Conservation (phyloP, 2,888 invertebrate species). For the Crocallis elinguaria region DNA sequence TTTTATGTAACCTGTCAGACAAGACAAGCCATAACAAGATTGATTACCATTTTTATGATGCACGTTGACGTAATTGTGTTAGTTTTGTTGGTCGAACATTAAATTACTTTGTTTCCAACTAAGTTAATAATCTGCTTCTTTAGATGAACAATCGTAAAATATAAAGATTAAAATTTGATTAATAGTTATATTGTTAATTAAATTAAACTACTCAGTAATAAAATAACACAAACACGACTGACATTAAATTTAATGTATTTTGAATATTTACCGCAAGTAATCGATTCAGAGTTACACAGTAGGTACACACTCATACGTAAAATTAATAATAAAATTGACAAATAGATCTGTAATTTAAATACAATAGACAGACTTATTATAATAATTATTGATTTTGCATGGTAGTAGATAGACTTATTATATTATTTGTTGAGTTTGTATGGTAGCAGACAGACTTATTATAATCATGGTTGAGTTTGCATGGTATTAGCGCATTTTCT, state of each 20-base stretch:
- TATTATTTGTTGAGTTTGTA: too few relatives aligned
- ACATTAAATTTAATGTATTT: constrained; percentile 2
- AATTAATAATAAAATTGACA: too few relatives aligned
- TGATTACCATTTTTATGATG: constrained; percentile 22
- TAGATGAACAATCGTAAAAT: constrained; percentile 7
- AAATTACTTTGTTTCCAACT: constrained; percentile 16
- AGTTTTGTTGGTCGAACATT: constrained; percentile 6
- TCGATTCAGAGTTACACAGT: neutral
- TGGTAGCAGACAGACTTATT: too few relatives aligned
- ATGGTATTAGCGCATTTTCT: too few relatives aligned
- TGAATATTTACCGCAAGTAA: neutral
- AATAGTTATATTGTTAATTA: neutral
- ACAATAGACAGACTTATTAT: too few relatives aligned
- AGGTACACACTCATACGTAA: neutral
- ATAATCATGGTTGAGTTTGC: too few relatives aligned
- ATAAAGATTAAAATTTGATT: neutral
- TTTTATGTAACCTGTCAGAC: constrained; percentile 23
- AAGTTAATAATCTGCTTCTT: constrained; percentile 1
- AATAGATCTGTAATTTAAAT: too few relatives aligned
- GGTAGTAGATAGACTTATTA: too few relatives aligned
- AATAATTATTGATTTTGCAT: too few relatives aligned
- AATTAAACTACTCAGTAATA: neutral
- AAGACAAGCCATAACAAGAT: constrained; percentile 19
- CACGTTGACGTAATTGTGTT: constrained; percentile 9
- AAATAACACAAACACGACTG: too few relatives aligned